Conservation (phyloP, 2,888 invertebrate species). For the Parochlus steinenii region DNA sequence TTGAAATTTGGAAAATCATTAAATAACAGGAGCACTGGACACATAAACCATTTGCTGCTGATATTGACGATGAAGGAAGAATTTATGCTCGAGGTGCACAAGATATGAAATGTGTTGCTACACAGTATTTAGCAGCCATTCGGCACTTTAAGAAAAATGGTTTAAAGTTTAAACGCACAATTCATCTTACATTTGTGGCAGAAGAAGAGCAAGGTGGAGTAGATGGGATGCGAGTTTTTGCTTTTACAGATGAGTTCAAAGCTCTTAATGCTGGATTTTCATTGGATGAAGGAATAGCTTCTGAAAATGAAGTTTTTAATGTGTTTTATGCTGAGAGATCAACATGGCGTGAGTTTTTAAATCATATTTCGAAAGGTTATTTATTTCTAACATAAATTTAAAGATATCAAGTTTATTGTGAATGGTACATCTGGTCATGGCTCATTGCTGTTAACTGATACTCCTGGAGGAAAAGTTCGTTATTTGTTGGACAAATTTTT, state of each 20-base stretch:
- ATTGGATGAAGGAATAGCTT: constrained; percentile 67
- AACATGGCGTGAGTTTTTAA: constrained; percentile 44
- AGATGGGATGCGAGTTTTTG: constrained; percentile 52
- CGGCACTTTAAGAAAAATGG: constrained; percentile 42
- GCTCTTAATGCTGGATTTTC: constrained; percentile 58
- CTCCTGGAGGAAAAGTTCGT: constrained; percentile 55
- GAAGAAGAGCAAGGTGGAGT: constrained; percentile 48
- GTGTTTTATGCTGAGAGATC: constrained; percentile 47
- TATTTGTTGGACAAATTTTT: constrained; percentile 46
- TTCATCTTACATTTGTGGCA: constrained; percentile 49
- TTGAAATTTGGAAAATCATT: constrained; percentile 70
- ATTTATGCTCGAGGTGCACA: constrained; percentile 58
- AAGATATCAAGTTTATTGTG: constrained; percentile 47
- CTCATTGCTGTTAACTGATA: constrained; percentile 46
- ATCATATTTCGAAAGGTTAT: constrained; percentile 36
- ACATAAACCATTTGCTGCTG: constrained; percentile 74
- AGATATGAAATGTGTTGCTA: constrained; percentile 73
- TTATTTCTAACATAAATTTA: too few species aligned
- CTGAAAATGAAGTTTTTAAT: constrained; percentile 43
- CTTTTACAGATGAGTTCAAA: constrained; percentile 46
- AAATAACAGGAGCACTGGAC: constrained; percentile 74
- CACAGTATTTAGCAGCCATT: constrained; percentile 62
- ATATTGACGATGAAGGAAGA: constrained; percentile 69
- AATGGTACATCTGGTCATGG: constrained; percentile 63
- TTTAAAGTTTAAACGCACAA: constrained; percentile 40